A percentile compares a stretch with the other conserved stretches of the same genome.
phyloP scores from a whole-genome alignment of 2,113 vertebrate species.

The Pycnonotus jocosus region DNA sequence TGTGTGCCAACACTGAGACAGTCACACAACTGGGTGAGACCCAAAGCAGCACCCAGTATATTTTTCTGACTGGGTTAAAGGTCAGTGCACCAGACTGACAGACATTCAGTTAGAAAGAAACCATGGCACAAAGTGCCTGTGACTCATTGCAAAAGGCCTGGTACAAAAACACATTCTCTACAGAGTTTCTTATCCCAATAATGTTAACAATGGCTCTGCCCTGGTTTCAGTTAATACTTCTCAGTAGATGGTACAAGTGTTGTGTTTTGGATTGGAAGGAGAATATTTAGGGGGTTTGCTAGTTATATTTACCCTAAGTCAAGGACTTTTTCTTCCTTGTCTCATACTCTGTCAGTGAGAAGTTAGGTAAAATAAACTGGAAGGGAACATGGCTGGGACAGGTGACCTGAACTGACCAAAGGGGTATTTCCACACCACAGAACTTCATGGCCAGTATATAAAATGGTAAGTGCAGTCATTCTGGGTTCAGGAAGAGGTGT shows the following conservation, averaged over 20 bases:
- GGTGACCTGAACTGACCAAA: neutral
- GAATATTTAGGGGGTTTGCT: neutral
- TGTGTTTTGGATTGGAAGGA: neutral
- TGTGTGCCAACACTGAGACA: neutral
- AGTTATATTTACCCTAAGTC: neutral
- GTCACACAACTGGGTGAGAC: neutral
- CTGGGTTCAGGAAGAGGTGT: neutral
- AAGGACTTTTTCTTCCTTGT: neutral
- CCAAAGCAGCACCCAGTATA: neutral
- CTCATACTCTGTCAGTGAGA: neutral
- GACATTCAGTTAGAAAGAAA: rapidly evolving
- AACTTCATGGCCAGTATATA: neutral
- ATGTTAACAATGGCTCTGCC: neutral
- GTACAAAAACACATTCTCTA: neutral
- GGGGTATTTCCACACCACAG: neutral
- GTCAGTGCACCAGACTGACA: neutral
- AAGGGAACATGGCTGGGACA: neutral
- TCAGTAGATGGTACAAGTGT: neutral
- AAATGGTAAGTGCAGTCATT: neutral
- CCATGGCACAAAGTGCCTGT: neutral
- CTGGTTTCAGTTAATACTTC: neutral
- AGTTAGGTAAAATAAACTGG: neutral
- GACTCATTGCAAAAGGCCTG: neutral
- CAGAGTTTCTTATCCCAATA: neutral
- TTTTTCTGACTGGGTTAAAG: neutral